phyloP scores from a whole-genome alignment of 1,140 invertebrate species.

The Neodiprion lecontei region DNA sequence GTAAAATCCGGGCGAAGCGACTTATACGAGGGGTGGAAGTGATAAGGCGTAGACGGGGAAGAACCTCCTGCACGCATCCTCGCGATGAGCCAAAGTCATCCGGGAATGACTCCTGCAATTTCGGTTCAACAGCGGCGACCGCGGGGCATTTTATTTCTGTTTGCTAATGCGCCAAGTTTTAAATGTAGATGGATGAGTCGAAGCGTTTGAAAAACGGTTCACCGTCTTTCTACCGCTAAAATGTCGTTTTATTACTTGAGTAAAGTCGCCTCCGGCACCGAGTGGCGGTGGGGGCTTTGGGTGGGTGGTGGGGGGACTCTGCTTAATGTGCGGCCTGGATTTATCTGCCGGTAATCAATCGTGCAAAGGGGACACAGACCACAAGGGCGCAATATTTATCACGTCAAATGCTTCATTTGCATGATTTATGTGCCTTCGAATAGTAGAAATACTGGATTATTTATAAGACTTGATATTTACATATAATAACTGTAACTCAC shows the following conservation, averaged over 20 bases:
- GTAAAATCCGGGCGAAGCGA: neutral
- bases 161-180: slow-evolving; percentile 35
- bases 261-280: slow-evolving; percentile 38
- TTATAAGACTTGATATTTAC: slow-evolving; percentile 29
- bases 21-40: neutral
- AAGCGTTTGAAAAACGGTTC: slow-evolving; percentile 47
- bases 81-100: neutral
- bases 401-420: slow-evolving; percentile 55
- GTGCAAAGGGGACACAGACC: slow-evolving; percentile 43
- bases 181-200: slow-evolving; percentile 34
- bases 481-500: slow-evolving; percentile 14
- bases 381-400: slow-evolving; percentile 53
- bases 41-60: neutral
- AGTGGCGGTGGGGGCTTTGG: neutral
- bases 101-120: neutral
- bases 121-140: neutral
- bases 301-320: slow-evolving; percentile 9
- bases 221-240: slow-evolving; percentile 43
- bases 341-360: slow-evolving; percentile 56
- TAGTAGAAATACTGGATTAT: slow-evolving; percentile 40
- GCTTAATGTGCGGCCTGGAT: slow-evolving; percentile 54
- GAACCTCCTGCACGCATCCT: neutral
- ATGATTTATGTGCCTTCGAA: slow-evolving; percentile 53
- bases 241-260: slow-evolving; percentile 50
- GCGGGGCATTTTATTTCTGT: neutral